These are phyloP conservation scores for Sebastes cheni DNA, from an alignment of 2,797 vertebrate species.

Conservation along the genomic window DNA sequence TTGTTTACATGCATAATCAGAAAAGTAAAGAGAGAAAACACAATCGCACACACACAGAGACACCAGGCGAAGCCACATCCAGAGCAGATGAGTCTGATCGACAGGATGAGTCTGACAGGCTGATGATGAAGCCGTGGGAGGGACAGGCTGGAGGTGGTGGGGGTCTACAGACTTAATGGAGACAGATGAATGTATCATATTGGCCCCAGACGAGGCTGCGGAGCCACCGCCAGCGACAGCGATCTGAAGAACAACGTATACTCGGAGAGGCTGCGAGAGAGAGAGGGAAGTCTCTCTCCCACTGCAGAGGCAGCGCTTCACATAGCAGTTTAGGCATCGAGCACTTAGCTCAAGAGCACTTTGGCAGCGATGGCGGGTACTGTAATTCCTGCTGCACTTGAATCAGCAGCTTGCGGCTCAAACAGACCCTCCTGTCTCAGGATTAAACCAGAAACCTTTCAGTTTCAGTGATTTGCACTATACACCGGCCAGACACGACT, in stretches of 20 bases:
- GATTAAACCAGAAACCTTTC: slow-evolving; percentile 37
- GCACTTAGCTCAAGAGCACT: slow-evolving; percentile 48
- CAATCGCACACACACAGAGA: slow-evolving; percentile 23
- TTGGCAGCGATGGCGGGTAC: slow-evolving; percentile 21
- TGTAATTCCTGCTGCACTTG: slow-evolving; percentile 27
- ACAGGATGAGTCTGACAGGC: slow-evolving; percentile 28
- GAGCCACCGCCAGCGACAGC: slow-evolving; percentile 20
- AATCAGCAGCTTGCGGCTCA: slow-evolving; percentile 32
- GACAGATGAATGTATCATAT: slow-evolving; percentile 69
- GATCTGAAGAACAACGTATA: slow-evolving; percentile 38
- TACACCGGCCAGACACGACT: not conserved
- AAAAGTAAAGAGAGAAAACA: not conserved
- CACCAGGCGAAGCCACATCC: slow-evolving; percentile 19
- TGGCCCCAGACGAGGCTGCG: slow-evolving; percentile 28
- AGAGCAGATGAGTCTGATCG: slow-evolving; percentile 19
- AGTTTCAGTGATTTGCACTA: slow-evolving; percentile 30
- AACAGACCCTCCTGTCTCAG: slow-evolving; percentile 11
- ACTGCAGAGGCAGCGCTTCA: slow-evolving; percentile 24
- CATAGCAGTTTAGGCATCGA: not conserved
- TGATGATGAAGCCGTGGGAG: slow-evolving; percentile 11
- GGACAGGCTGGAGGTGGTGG: slow-evolving; percentile 7
- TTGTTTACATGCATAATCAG: slow-evolving; percentile 13
- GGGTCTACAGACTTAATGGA: slow-evolving; percentile 54
- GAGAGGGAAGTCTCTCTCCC: not conserved
- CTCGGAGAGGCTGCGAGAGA: slow-evolving; percentile 1